A percentile compares a stretch with the other conserved stretches of the same genome.
These are phyloP conservation scores for Ceratotherium simum DNA, from an alignment of 2,113 vertebrate species.

Conservation along the genomic window DNA sequence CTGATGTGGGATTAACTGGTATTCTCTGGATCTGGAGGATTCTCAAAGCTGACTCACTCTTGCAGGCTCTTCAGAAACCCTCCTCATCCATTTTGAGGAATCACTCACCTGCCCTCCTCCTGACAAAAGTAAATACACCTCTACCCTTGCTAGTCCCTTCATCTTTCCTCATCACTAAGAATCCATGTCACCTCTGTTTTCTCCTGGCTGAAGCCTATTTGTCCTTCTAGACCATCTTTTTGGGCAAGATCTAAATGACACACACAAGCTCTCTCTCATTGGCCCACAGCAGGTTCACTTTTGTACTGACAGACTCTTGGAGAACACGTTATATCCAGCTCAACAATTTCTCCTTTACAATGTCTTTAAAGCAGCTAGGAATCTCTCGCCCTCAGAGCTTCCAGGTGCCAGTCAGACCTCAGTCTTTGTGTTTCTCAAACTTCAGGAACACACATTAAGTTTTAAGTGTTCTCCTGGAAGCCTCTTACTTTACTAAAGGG, in stretches of 20 bases:
- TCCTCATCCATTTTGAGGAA: background rate
- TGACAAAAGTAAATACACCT: background rate
- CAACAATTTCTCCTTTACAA: background rate
- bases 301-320: background rate
- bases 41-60: background rate
- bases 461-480: background rate
- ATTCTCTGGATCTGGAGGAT: background rate
- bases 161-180: background rate
- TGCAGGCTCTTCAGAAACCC: background rate
- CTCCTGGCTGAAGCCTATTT: background rate
- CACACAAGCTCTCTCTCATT: background rate
- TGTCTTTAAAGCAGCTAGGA: background rate
- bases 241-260: background rate
- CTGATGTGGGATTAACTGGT: background rate
- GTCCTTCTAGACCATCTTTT: background rate
- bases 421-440: background rate
- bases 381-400: background rate
- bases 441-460: background rate
- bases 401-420: background rate
- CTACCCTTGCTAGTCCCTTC: rapidly evolving
- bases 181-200: background rate
- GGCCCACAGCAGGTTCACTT: background rate
- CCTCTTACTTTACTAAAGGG: background rate
- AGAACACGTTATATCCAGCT: background rate
- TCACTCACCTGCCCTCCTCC: rapidly evolving